Conservation (phyloP, 2,113 vertebrate genomes). For the Tetrax tetrax region DNA sequence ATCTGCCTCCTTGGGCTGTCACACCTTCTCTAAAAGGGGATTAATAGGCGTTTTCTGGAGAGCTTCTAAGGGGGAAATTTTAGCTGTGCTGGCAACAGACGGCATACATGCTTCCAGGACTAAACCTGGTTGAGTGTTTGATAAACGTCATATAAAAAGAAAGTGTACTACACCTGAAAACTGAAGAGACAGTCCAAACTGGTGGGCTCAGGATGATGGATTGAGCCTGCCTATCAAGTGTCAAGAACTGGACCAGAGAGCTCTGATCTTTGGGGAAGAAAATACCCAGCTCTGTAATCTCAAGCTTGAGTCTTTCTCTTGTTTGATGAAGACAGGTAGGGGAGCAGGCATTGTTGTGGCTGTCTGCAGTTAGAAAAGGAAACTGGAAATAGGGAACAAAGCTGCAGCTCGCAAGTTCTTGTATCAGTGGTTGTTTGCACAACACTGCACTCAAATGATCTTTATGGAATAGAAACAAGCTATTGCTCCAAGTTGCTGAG, state of each 20-base stretch:
- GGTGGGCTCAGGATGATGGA: neutral
- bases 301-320: neutral
- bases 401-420: neutral
- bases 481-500: neutral
- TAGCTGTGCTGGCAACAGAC: neutral
- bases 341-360: neutral
- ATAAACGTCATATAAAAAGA: neutral
- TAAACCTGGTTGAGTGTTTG: neutral
- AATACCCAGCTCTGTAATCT: neutral
- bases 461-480: neutral
- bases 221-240: neutral
- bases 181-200: neutral
- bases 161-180: neutral
- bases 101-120: neutral
- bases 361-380: neutral
- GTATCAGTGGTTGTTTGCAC: neutral
- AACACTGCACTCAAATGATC: neutral
- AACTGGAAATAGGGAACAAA: conserved; percentile 33
- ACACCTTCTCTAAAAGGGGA: neutral
- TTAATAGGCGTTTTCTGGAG: neutral
- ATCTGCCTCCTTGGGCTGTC: neutral
- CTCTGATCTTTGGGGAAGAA: neutral
- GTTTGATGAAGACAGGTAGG: neutral
- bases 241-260: neutral
- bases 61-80: neutral